These are phyloP conservation scores for Temnothorax curvispinosus DNA, from an alignment of 1,140 invertebrate species.

Conservation along the genomic window DNA sequence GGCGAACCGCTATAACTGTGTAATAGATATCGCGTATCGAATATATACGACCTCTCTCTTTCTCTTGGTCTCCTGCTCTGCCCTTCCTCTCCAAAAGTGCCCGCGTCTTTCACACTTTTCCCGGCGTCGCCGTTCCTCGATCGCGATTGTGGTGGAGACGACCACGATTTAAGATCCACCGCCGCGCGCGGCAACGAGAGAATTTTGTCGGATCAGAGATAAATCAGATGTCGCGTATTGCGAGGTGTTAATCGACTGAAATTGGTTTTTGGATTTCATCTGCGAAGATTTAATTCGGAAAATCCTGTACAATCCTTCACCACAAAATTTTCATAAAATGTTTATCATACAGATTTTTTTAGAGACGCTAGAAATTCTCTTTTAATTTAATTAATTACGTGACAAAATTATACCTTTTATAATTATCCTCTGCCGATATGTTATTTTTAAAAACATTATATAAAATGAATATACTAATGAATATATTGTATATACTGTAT, in stretches of 20 bases:
- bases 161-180: slow-evolving; percentile 39
- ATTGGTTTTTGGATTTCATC: slow-evolving; percentile 9
- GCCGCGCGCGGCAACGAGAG: background rate
- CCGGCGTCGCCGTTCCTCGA: slow-evolving; percentile 11
- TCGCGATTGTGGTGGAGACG: slow-evolving; percentile 32
- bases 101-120: slow-evolving; percentile 41
- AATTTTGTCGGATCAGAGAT: slow-evolving; percentile 21
- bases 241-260: background rate
- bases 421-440: background rate
- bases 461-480: background rate
- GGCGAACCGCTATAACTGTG: slow-evolving; percentile 59
- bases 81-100: background rate
- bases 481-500: background rate
- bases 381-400: background rate
- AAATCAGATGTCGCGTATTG: slow-evolving; percentile 8
- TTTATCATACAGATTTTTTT: background rate
- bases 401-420: background rate
- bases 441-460: background rate
- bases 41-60: slow-evolving; percentile 60
- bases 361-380: background rate
- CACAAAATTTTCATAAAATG: background rate
- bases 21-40: slow-evolving; percentile 74
- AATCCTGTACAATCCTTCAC: background rate
- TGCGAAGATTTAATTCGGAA: slow-evolving; percentile 1
- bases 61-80: background rate